phyloP scores from a whole-genome alignment of 2,113 vertebrate species.

The Perca schrenkii region DNA sequence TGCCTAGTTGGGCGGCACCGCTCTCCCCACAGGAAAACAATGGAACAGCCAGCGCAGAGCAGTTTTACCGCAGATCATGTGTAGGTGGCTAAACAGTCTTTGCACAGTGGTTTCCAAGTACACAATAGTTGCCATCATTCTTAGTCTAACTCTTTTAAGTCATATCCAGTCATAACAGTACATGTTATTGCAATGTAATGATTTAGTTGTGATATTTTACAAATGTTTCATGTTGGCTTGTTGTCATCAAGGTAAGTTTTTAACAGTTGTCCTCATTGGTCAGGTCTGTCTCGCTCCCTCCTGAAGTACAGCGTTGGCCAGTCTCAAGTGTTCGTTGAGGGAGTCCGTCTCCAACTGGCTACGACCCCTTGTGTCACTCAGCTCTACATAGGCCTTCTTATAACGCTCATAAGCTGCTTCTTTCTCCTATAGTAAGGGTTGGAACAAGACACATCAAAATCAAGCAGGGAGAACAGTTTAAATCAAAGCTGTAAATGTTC shows the following conservation, averaged over 20 bases:
- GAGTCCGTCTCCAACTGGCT: slow-evolving; percentile 89
- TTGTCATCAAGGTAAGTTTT: not conserved
- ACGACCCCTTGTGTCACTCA: slow-evolving; percentile 87
- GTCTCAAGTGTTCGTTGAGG: slow-evolving; percentile 91
- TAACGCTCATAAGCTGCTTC: slow-evolving; percentile 89
- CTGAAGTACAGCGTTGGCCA: slow-evolving; percentile 88
- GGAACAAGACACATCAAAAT: not conserved
- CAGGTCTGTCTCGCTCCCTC: slow-evolving; percentile 82
- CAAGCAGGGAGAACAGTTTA: not conserved
- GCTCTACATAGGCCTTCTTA: slow-evolving; percentile 90
- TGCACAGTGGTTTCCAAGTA: slow-evolving; percentile 3
- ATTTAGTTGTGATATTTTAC: not conserved
- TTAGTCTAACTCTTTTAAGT: not conserved
- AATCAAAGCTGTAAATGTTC: not conserved
- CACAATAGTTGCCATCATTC: not conserved
- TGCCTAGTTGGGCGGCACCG: too few relatives aligned
- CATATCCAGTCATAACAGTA: not conserved
- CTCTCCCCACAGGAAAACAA: too few relatives aligned
- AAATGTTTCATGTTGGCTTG: not conserved
- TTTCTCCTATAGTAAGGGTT: slow-evolving; percentile 86
- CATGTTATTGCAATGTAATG: not conserved
- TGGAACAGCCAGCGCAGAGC: too few relatives aligned
- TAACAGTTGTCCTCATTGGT: slow-evolving; percentile 1
- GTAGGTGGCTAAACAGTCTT: not conserved
- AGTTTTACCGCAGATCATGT: too few relatives aligned